Evolutionary conservation across 2,888 invertebrate genomes (phyloP), one percentile per base, ranked within the genome.

Genomic region (Hypercompe scribonia): DNA sequence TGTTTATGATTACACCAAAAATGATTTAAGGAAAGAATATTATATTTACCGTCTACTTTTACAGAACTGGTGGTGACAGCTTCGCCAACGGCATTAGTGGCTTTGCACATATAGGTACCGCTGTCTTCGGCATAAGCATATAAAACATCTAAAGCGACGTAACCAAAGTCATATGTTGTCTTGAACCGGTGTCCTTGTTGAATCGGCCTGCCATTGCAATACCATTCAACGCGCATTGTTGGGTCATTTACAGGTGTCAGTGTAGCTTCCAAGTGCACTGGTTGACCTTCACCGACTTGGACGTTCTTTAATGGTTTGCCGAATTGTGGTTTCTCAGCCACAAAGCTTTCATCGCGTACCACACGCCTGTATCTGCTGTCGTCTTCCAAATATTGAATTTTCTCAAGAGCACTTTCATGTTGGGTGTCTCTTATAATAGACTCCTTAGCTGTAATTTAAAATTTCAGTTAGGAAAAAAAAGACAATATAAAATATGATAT

Each of bases 211-310:
- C 99, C 99, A 93, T 99, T 99, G 92, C 98, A 98, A 95, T 97
- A 99, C 99, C 99, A 99, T 95, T 99, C 99, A 18, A 99, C 99
- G 83, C 97, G 97, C 99, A 99, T 99, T 15, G 99, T 99, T 8
- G 99, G 99, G 92, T 99, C 99, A 87, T 99, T 99, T 58, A 99
- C 98, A 0, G 99, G 99, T 0, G 99, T 98, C 50, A 99, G 95
- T 10, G 99, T 99, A 0, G 99, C 99, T 94, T 99, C 99, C 84
- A 99, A 95, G 92, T 99, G 99, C 74, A 98, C 98, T 71, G 98
- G 98, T 77, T 97, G 96, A 34, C 99, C 99, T 95, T 99, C 99
- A 21, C 97, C 96, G 28, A 98, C 96, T 86, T 98, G 97, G 82
- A 97, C 98, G 87, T 98, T 98, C 88, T 98, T 98, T 83, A 99